These are phyloP conservation scores for Cydia amplana DNA, from an alignment of 1,140 invertebrate genomes.

Conservation along the genomic window DNA sequence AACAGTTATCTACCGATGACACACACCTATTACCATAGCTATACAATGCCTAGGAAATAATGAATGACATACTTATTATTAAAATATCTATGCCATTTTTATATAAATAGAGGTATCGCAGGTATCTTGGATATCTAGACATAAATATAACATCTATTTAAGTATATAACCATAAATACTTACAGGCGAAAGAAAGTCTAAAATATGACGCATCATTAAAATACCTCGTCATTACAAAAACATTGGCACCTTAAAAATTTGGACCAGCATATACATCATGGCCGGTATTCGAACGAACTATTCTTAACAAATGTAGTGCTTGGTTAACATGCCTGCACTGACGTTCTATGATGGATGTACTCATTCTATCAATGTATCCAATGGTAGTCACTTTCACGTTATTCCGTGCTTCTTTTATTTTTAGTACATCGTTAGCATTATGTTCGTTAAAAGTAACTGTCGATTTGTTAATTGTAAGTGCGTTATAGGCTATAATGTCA, in stretches of 20 bases:
- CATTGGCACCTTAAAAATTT: conserved; percentile 31
- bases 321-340: conserved; percentile 33
- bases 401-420: conserved; percentile 25
- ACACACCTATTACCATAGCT: too few relatives aligned
- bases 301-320: conserved; percentile 39
- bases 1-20: not conserved
- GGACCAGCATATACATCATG: conserved; percentile 35
- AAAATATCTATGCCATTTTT: too few relatives aligned
- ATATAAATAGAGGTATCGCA: too few relatives aligned
- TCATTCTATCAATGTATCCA: conserved; percentile 29
- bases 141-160: not conserved
- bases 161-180: not conserved
- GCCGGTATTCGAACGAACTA: conserved; percentile 38
- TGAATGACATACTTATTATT: too few relatives aligned
- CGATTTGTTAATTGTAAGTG: not conserved
- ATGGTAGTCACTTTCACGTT: conserved; percentile 14
- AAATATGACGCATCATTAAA: conserved; percentile 21
- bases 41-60: too few relatives aligned
- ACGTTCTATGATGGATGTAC: conserved; percentile 41
- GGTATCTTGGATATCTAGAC: too few relatives aligned
- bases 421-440: conserved; percentile 23
- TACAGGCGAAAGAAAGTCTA: too few relatives aligned
- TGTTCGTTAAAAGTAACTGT: conserved; percentile 26
- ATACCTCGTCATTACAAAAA: conserved; percentile 18
- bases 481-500: not conserved